Conservation (phyloP, 1,140 invertebrate species). For the Hylaeus anthracinus region DNA sequence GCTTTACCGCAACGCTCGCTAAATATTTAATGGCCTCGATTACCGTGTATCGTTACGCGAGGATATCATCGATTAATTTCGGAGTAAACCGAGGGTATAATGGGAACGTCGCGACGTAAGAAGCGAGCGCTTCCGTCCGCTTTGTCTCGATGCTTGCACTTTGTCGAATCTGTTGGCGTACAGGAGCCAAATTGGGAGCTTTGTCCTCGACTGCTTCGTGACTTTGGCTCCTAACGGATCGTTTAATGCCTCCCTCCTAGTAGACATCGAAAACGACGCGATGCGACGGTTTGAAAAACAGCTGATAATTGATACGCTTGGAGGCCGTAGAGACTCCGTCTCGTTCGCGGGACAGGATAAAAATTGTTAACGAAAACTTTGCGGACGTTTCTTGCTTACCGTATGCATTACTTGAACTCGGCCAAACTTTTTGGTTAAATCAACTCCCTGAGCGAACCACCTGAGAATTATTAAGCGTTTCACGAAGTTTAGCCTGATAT, state of each 20-base stretch:
- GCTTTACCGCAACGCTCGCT: not conserved
- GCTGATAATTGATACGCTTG: conserved; percentile 44
- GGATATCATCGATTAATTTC: conserved; percentile 41
- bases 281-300: conserved; percentile 51
- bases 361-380: conserved; percentile 43
- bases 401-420: conserved; percentile 9
- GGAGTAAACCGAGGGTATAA: conserved; percentile 3
- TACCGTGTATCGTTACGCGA: conserved; percentile 11
- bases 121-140: not conserved
- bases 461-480: conserved; percentile 35
- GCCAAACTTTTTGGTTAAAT: not conserved
- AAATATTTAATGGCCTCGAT: conserved; percentile 34
- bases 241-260: not conserved
- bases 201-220: not conserved
- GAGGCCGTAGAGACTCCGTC: not conserved
- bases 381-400: not conserved
- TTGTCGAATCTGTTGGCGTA: conserved; percentile 17
- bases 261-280: conserved; percentile 15
- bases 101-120: not conserved
- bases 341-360: conserved; percentile 7
- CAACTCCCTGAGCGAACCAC: not conserved
- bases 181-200: conserved; percentile 8
- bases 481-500: conserved; percentile 27
- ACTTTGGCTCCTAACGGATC: not conserved
- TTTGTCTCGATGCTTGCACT: not conserved